These are phyloP conservation scores for Lepeophtheirus nordmannii DNA, from an alignment of 2,888 invertebrate genomes.

Conservation along the genomic window DNA sequence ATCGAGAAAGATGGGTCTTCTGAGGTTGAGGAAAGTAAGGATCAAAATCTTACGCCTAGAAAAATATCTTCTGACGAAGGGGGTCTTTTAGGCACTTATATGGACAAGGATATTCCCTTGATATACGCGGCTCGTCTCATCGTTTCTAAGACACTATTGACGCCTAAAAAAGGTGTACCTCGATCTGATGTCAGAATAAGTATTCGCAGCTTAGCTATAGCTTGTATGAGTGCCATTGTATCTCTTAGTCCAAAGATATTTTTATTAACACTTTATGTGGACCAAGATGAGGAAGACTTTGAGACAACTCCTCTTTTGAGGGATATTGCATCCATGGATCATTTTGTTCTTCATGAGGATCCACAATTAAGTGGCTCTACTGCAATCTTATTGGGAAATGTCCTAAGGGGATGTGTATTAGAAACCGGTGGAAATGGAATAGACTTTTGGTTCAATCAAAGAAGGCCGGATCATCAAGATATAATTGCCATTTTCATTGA, in stretches of 20 bases:
- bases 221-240: slow-evolving; percentile 58
- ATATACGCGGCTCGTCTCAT: slow-evolving; percentile 56
- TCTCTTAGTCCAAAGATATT: slow-evolving; percentile 56
- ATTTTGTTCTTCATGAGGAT: slow-evolving; percentile 21
- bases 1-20: background rate
- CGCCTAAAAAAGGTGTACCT: slow-evolving; percentile 44
- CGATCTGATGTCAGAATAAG: slow-evolving; percentile 70
- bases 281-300: slow-evolving; percentile 23
- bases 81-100: slow-evolving; percentile 42
- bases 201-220: slow-evolving; percentile 69
- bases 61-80: background rate
- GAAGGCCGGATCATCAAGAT: slow-evolving; percentile 30
- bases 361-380: slow-evolving; percentile 24
- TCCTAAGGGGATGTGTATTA: background rate
- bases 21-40: background rate
- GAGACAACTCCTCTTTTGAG: slow-evolving; percentile 4
- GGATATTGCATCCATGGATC: slow-evolving; percentile 5
- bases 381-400: slow-evolving; percentile 7
- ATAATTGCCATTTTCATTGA: slow-evolving; percentile 33
- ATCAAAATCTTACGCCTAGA: background rate
- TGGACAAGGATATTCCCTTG: slow-evolving; percentile 49
- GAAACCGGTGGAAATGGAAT: slow-evolving; percentile 25
- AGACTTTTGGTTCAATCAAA: slow-evolving; percentile 25
- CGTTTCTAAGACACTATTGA: slow-evolving; percentile 53
- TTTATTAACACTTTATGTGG: slow-evolving; percentile 41